Percentiles rank a stretch among this genome's conserved stretches.
Conservation (phyloP, 2,888 invertebrate species). For the Anthophora plumipes region DNA sequence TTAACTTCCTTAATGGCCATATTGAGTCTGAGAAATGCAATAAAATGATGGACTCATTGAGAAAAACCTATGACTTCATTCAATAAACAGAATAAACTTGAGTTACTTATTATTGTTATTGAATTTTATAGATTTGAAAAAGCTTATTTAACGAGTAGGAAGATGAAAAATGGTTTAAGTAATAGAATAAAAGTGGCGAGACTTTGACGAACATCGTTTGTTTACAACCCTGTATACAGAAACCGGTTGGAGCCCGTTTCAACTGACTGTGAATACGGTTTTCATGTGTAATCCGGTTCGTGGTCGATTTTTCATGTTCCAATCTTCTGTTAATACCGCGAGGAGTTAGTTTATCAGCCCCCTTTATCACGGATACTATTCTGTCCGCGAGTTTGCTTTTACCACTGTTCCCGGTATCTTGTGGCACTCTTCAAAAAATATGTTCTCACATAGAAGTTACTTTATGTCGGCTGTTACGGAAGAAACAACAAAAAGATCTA, state of each 20-base stretch:
- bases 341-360: constrained; percentile 17
- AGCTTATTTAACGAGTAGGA: too few species aligned
- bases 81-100: neutral
- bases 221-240: constrained; percentile 46
- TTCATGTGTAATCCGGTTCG: constrained; percentile 33
- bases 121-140: too few species aligned
- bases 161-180: neutral
- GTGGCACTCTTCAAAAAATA: neutral
- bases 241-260: constrained; percentile 65
- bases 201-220: constrained; percentile 33
- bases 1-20: neutral
- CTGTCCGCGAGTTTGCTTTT: neutral
- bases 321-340: constrained; percentile 10
- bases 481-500: constrained; percentile 9
- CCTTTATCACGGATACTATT: constrained; percentile 19
- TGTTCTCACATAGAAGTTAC: neutral
- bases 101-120: neutral
- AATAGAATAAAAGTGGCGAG: neutral
- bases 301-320: constrained; percentile 39
- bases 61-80: neutral
- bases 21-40: neutral
- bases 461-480: neutral
- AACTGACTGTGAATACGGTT: constrained; percentile 24
- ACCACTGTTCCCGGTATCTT: neutral
- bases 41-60: constrained; percentile 19